A percentile compares a stretch with the other conserved stretches of the same genome.
Conservation (phyloP, 2,888 invertebrate genomes). For the Lasioglossum pauxillum region DNA sequence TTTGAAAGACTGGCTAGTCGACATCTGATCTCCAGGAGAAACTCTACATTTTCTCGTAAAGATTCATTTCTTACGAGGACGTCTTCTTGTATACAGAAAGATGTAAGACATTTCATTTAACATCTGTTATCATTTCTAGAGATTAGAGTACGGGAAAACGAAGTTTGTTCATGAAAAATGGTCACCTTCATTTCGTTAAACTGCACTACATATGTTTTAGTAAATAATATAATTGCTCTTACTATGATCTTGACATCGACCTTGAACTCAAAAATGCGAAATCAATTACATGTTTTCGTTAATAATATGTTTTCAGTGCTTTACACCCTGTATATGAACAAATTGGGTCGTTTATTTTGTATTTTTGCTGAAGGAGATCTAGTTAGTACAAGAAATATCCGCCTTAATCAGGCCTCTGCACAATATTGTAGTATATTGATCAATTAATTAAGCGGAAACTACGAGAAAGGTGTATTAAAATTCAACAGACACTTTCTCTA, state of each 20-base stretch:
- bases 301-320: no score
- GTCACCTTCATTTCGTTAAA: no score
- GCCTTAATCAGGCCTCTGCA: no score
- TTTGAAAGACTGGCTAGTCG: background rate
- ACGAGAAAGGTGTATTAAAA: background rate
- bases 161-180: no score
- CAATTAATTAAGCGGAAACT: background rate
- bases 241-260: no score
- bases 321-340: background rate
- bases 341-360: background rate
- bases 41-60: background rate
- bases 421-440: no score
- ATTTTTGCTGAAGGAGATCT: background rate
- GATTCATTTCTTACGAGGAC: background rate
- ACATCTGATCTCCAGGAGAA: background rate
- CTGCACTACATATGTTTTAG: no score
- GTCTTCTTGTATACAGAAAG: background rate
- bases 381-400: background rate
- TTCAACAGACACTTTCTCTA: background rate
- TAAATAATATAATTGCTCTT: no score
- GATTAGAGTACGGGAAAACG: no score
- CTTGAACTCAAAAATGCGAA: no score
- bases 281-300: no score
- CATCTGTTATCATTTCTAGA: background rate
- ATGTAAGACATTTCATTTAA: background rate